These are phyloP conservation scores for Oceanodroma tethys DNA, from an alignment of 2,113 vertebrate genomes.

Conservation along the genomic window DNA sequence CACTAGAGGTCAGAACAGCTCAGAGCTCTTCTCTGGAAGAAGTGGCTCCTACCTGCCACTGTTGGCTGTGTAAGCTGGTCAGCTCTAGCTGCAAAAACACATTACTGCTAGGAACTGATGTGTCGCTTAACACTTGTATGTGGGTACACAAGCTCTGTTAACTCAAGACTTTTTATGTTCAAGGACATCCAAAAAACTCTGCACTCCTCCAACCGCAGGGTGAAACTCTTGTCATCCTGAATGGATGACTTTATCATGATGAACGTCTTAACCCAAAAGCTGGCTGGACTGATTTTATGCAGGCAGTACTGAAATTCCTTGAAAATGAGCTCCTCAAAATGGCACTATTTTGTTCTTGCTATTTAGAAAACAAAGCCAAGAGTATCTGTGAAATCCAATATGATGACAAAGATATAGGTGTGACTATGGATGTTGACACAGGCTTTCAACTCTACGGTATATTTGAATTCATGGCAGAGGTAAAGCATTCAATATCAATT, in stretches of 20 bases:
- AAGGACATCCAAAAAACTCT: background rate
- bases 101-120: background rate
- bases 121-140: background rate
- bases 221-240: background rate
- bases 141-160: background rate
- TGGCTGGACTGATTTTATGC: background rate
- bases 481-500: constrained; percentile 47
- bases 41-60: background rate
- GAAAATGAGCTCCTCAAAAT: background rate
- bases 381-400: constrained; percentile 8
- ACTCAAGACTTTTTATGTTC: background rate
- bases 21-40: background rate
- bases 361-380: constrained; percentile 40
- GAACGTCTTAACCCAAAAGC: background rate
- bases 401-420: constrained; percentile 5
- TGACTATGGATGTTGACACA: background rate
- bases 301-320: background rate
- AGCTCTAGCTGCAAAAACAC: background rate
- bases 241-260: background rate
- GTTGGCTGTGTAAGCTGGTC: background rate
- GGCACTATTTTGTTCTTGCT: background rate
- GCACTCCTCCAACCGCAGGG: background rate
- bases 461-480: constrained; percentile 39
- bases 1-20: background rate
- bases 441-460: background rate